Evolutionary conservation across 2,797 vertebrate genomes (phyloP), one percentile per base, ranked within the genome.

Genomic region (Protonibea diacanthus): DNA sequence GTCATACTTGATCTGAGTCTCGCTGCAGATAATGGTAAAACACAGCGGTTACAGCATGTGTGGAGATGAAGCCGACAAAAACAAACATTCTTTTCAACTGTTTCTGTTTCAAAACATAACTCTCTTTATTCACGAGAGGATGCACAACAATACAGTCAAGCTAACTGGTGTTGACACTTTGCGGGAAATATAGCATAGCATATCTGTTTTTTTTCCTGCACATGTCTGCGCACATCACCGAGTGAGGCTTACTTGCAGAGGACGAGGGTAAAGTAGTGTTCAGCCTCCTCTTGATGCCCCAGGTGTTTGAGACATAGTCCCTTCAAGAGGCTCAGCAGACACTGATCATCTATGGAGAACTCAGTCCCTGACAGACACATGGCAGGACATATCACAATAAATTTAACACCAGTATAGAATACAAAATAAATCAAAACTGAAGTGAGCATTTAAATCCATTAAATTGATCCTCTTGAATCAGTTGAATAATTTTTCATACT

Each of bases 1-100:
- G 89, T 99, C 98, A 52, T 97, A 99, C 89, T 97, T 99, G 85
- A 99, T 99, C 93, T 97, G 98, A 91, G 95, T 95, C 90, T 99
- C 97, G 93, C 98, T 99, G 93, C 77, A 88, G 78, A 91, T 63
- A 72, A 63, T 38, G 42, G 45, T 25, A 80, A 64, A 89, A 52
- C 49, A 69, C 4, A 70, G 29, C 12, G 25, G 48, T 52, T 61
- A 52, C 14, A 63, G 33, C 49, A 18, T 52, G 18, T 29, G 8
- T 51, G 27, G 33, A 44, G 23, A 44, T 72, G 0, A 42, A 52
- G 38, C 60, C 44, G 51, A 23, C 20, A 55, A 64, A 9, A 64
- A 51, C 20, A 49, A 40, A 53, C n/a, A 78, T 23, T 56, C 15
- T 38, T 52, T 20, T 48, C 12, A 61, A 14, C 57, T 72, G 40